Evolutionary conservation across 1,140 invertebrate genomes (phyloP), one percentile per base, ranked within the genome.

Genomic region (Zophobas atratus): DNA sequence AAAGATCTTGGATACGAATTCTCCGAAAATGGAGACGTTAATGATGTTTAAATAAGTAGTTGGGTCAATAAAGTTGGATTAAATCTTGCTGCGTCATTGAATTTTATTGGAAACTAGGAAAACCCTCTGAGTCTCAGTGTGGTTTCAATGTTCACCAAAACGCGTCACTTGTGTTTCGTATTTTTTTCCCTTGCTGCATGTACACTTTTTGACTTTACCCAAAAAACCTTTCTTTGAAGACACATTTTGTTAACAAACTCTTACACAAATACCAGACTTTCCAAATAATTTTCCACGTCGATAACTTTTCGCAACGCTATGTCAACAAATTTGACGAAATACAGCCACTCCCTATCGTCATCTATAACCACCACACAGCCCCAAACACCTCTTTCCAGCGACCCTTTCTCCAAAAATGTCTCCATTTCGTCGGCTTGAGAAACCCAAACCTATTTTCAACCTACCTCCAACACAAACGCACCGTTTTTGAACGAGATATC

Each of bases 231-330:
- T 46, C 43, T 46, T 46, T 4, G 3, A 46, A 46, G 6, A 46
- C 6, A 46, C 43, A 46, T 46, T 46, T 46, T 8, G 20, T 51
- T 0, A 20, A 51, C 2, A 51, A 51, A 2, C 49, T 51, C 2
- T 2, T 20, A 4, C 49, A 51, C 49, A 51, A 51, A 51, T 51
- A 51, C 20, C 6, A 51, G 20, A 51, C 6, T 6, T 51, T 51
- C n/a, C 49, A 51, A 51, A 51, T 51, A 4, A 51, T 51, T 6
- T 51, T 51, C n/a, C 49, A 51, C 49, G 4, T 51, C n/a, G 49
- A 51, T 20, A 51, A 51, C 49, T 4, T 6, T 2, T 6, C 49
- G 2, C 49, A 51, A 51, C n/a, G 4, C n/a, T 20, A 6, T 20
- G n/a, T 51, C 4, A 51, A 51, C 2, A 20, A 6, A 0, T 51